A percentile compares a stretch with the other conserved stretches of the same genome.
Conservation (phyloP, 2,888 invertebrate species). For the Rhagophthalmus giganteus region DNA sequence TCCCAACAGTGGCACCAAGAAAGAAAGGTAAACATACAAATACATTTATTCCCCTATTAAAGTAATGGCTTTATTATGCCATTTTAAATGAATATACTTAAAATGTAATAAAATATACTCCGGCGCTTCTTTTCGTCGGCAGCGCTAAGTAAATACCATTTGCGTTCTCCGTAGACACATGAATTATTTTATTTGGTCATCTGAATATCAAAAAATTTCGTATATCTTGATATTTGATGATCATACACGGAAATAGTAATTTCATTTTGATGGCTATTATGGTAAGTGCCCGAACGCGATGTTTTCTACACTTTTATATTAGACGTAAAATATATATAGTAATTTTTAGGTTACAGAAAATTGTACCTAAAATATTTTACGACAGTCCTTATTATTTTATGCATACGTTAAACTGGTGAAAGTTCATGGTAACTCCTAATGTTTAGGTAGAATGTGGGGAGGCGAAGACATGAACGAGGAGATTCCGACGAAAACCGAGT, state of each 20-base stretch:
- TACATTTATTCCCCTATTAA: conserved; percentile 10
- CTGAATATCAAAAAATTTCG: conserved; percentile 16
- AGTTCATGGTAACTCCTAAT: conserved; percentile 31
- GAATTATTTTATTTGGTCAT: conserved; percentile 20
- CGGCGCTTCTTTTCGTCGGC: not conserved
- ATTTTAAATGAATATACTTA: conserved; percentile 1
- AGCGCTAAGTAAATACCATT: conserved; percentile 11
- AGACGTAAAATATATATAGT: conserved; percentile 16
- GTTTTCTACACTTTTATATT: conserved; percentile 20
- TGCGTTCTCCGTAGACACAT: conserved; percentile 2
- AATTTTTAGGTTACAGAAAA: conserved; percentile 20
- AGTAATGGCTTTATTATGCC: conserved; percentile 6
- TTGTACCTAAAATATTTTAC: conserved; percentile 16
- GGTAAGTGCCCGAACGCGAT: conserved; percentile 27
- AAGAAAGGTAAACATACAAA: conserved; percentile 63
- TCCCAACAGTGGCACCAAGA: conserved; percentile 62
- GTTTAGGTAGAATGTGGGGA: conserved; percentile 42
- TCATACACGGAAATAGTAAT: conserved; percentile 11
- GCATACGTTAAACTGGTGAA: conserved; percentile 20
- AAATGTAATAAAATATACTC: conserved; percentile 9
- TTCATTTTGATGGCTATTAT: conserved; percentile 27
- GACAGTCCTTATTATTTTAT: conserved; percentile 22
- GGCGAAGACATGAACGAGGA: conserved; percentile 45
- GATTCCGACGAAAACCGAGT: conserved; percentile 47
- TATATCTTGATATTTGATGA: conserved; percentile 18